These are phyloP conservation scores for Oscheius onirici DNA, from an alignment of 2,888 invertebrate species.

Conservation along the genomic window DNA sequence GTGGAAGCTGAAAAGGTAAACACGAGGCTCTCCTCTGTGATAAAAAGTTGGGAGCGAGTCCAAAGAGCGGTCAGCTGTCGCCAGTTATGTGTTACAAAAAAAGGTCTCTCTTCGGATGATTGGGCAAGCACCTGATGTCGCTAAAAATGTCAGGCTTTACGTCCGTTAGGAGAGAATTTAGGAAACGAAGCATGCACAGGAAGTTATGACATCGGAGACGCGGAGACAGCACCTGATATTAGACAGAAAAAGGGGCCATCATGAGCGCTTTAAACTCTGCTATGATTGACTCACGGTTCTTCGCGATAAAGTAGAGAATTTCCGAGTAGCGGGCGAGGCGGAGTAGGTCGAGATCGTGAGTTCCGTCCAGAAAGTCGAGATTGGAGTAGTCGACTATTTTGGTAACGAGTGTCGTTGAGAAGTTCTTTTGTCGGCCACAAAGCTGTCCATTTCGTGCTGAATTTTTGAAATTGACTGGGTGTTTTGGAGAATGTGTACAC, in stretches of 20 bases:
- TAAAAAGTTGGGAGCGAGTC: constrained; percentile 9
- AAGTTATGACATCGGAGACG: background rate
- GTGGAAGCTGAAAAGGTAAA: constrained; percentile 13
- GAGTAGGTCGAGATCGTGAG: constrained; percentile 17
- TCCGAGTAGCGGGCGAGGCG: constrained; percentile 59
- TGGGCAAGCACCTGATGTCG: background rate
- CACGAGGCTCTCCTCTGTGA: background rate
- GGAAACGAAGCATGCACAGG: constrained; percentile 2
- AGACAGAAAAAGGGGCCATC: background rate
- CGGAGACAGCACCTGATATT: constrained; percentile 7
- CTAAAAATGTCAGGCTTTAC: background rate
- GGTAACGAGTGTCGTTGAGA: constrained; percentile 29
- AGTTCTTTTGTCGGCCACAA: constrained; percentile 51
- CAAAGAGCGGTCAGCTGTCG: background rate
- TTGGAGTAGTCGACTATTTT: constrained; percentile 31
- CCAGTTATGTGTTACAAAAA: background rate
- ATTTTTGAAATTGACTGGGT: background rate
- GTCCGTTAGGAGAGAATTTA: background rate
- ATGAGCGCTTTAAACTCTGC: background rate
- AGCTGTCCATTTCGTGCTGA: constrained; percentile 43
- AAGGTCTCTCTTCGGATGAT: background rate
- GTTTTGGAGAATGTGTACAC: no score
- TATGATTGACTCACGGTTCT: constrained; percentile 57
- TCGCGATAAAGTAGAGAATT: constrained; percentile 59
- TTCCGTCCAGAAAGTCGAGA: background rate